Evolutionary conservation across 2,888 invertebrate genomes (phyloP), one percentile per base, ranked within the genome.

Genomic region (Chloroclysta siterata): DNA sequence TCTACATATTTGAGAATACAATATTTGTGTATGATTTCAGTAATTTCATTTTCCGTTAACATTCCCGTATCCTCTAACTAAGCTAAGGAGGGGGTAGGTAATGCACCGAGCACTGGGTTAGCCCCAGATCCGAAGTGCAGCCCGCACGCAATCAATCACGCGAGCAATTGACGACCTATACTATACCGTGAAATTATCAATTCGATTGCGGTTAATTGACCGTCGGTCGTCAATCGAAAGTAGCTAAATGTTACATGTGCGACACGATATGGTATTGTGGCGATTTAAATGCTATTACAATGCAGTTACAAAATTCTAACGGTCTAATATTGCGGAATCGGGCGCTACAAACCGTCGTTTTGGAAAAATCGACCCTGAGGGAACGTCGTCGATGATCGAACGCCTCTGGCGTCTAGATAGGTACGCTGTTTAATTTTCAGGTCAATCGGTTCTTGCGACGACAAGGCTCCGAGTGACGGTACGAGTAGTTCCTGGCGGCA

Each of bases 121-220:
- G 58, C 50, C 51, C 59, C 56, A 53, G 59, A 60, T 62, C 14
- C 62, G 61, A 64, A 60, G 59, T 60, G 60, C 65, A 60, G 33
- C 39, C 10, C 17, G 51, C 70, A 68, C 68, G 68, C 66, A 56
- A 63, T 60, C 64, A 53, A 57, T 69, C 63, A 51, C 36, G 39
- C 58, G 47, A 53, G 42, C 56, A 62, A 64, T 60, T 41, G 53
- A 29, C 62, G 47, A 62, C 61, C 52, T 51, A 47, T 46, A 22
- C 22, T 22, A 22, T 22, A 57, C 58, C 65, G 53, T 65, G 51
- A 61, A 62, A 61, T 47, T 6, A 50, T 41, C 51, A 42, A 57
- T 59, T 61, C 56, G 54, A 65, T 61, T 54, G 61, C 61, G 53
- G 60, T 65, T 65, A 58, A 65, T 65, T 57, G 65, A 61, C 60